phyloP scores from a whole-genome alignment of 2,888 invertebrate species.

The Drosophila birchii region DNA sequence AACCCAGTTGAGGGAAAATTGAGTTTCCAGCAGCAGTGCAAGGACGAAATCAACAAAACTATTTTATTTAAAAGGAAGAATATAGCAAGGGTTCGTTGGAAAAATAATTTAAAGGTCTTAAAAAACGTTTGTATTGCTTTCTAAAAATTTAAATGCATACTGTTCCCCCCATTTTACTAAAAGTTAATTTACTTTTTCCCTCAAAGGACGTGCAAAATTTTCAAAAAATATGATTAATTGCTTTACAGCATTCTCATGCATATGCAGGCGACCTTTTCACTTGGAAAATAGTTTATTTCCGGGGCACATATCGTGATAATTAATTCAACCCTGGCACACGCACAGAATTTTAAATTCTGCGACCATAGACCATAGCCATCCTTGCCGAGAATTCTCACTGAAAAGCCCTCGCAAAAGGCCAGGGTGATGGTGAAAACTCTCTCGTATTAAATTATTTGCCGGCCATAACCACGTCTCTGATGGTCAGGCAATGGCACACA shows the following conservation, averaged over 20 bases:
- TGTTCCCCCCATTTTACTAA: not conserved
- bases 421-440: constrained; percentile 15
- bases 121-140: too few species aligned
- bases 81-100: too few species aligned
- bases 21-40: not conserved
- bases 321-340: constrained; percentile 14
- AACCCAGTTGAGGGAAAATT: not conserved
- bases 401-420: constrained; percentile 1
- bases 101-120: not conserved
- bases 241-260: constrained; percentile 3
- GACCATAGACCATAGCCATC: not conserved
- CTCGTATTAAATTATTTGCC: constrained; percentile 36
- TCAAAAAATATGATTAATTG: not conserved
- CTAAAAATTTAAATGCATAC: not conserved
- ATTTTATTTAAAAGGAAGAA: too few species aligned
- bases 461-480: constrained; percentile 34
- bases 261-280: constrained; percentile 15
- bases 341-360: constrained; percentile 17
- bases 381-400: not conserved
- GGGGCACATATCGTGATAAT: constrained; percentile 10
- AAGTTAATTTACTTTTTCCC: not conserved
- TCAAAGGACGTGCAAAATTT: not conserved
- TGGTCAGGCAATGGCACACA: constrained; percentile 37
- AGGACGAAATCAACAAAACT: not conserved
- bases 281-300: constrained; percentile 5